These are phyloP conservation scores for Tinamus guttatus DNA, from an alignment of 2,113 vertebrate species.

Conservation along the genomic window DNA sequence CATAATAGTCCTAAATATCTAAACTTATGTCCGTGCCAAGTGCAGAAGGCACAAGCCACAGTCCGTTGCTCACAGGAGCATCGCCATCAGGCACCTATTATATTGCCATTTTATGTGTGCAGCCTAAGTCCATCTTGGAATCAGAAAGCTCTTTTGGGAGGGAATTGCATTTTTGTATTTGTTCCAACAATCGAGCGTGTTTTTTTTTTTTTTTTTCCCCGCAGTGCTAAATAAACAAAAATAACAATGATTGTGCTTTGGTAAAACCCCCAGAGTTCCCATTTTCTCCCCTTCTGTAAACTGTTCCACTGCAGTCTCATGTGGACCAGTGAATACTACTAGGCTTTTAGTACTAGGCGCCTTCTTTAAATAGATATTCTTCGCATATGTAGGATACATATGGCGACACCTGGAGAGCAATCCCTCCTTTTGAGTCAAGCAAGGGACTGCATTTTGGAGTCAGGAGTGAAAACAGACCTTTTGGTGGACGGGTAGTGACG, in stretches of 20 bases:
- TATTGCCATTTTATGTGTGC: background rate
- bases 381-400: too few species aligned
- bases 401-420: background rate
- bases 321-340: too few species aligned
- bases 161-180: background rate
- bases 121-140: background rate
- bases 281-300: background rate
- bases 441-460: too few species aligned
- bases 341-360: background rate
- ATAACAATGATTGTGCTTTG: background rate
- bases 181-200: background rate
- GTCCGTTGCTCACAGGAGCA: background rate
- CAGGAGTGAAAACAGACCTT: accelerated
- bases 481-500: accelerated
- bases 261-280: accelerated
- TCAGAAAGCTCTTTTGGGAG: background rate
- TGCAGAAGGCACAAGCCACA: background rate
- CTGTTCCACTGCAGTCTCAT: background rate
- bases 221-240: background rate
- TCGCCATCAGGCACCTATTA: background rate
- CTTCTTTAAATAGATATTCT: background rate
- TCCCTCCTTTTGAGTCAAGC: too few species aligned
- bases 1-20: background rate
- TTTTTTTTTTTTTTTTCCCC: background rate
- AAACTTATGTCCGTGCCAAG: accelerated